phyloP scores from a whole-genome alignment of 2,888 invertebrate species.

The Lutraria lutraria region DNA sequence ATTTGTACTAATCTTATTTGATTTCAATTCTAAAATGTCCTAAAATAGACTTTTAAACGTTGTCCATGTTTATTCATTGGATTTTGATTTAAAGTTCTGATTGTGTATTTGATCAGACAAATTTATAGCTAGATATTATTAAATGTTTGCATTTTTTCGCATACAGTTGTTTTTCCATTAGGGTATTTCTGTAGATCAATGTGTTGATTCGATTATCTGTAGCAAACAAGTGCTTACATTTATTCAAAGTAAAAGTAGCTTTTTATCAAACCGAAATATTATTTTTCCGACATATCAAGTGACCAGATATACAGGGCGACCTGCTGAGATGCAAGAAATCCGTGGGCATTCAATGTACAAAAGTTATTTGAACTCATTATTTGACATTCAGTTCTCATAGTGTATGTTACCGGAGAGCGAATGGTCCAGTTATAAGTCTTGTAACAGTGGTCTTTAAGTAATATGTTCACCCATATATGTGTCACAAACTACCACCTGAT shows the following conservation, averaged over 20 bases:
- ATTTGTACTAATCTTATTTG: not conserved
- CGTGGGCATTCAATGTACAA: not conserved
- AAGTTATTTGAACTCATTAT: not conserved
- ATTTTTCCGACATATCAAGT: not conserved
- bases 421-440: not conserved
- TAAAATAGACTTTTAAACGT: not conserved
- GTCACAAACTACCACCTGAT: not conserved
- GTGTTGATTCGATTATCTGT: no score
- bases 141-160: not conserved
- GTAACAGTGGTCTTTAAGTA: not conserved
- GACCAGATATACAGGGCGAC: not conserved
- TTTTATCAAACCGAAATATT: not conserved
- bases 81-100: not conserved
- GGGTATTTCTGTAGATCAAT: no score
- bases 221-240: no score
- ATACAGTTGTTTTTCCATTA: no score
- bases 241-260: no score
- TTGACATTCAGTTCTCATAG: not conserved
- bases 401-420: not conserved
- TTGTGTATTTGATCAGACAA: constrained; percentile 6
- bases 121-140: not conserved
- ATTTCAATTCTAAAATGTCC: not conserved
- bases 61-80: not conserved
- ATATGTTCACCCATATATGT: not conserved
- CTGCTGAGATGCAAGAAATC: not conserved